phyloP scores from a whole-genome alignment of 2,888 invertebrate genomes.

The Oligia fasciuncula region DNA sequence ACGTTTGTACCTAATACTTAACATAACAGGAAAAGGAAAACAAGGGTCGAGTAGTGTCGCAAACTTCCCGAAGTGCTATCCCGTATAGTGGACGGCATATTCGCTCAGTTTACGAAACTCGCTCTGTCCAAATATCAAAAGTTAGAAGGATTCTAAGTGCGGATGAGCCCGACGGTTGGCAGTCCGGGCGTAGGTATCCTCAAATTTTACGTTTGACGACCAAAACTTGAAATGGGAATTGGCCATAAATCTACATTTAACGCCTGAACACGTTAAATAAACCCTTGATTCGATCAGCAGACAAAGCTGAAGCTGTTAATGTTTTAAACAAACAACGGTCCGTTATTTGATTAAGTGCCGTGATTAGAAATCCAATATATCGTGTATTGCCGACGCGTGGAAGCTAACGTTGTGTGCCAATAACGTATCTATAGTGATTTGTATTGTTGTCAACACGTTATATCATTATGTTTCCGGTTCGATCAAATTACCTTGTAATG shows the following conservation, averaged over 20 bases:
- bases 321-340: slow-evolving; percentile 46
- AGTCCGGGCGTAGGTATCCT: not conserved
- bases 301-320: slow-evolving; percentile 44
- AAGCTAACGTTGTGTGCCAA: slow-evolving; percentile 17
- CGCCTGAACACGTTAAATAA: slow-evolving; percentile 49
- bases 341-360: slow-evolving; percentile 49
- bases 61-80: slow-evolving; percentile 38
- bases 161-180: slow-evolving; percentile 2
- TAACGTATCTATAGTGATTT: slow-evolving; percentile 30
- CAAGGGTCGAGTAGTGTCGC: slow-evolving; percentile 32
- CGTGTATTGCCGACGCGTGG: slow-evolving; percentile 16
- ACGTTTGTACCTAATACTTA: slow-evolving; percentile 5
- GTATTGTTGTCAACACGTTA: slow-evolving; percentile 24
- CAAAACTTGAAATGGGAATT: slow-evolving; percentile 47
- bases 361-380: slow-evolving; percentile 50
- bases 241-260: slow-evolving; percentile 55
- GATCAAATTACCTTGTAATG: not conserved
- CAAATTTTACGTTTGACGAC: slow-evolving; percentile 32
- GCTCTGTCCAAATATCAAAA: slow-evolving; percentile 51
- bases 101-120: slow-evolving; percentile 42
- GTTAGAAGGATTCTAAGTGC: slow-evolving; percentile 42
- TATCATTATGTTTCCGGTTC: not conserved
- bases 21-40: slow-evolving; percentile 33
- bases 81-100: slow-evolving; percentile 40
- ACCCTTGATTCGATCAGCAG: slow-evolving; percentile 33